These are phyloP conservation scores for Merluccius polli DNA, from an alignment of 2,797 vertebrate genomes.

Conservation along the genomic window DNA sequence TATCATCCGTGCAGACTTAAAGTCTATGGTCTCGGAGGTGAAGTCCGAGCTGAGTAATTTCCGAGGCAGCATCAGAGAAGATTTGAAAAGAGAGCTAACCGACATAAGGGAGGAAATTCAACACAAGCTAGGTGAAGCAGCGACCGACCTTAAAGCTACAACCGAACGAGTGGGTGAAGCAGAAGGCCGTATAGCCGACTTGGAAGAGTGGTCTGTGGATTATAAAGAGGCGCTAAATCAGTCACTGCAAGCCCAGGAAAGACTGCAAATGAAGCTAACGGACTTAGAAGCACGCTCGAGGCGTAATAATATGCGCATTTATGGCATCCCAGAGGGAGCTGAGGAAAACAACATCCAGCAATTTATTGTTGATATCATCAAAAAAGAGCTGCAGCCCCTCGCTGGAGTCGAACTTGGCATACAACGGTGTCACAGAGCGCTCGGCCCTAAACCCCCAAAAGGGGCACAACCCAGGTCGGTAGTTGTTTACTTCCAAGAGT, in stretches of 20 bases:
- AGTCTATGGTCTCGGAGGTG: not conserved
- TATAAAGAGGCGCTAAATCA: not conserved
- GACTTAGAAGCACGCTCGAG: not conserved
- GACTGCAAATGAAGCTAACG: not conserved
- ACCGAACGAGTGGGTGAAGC: no score
- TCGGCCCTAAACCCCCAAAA: no score
- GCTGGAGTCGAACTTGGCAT: no score
- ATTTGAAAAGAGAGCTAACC: no score
- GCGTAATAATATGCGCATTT: no score
- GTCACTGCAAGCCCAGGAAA: not conserved
- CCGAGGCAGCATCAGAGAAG: not conserved
- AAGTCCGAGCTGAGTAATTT: not conserved
- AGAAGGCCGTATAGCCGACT: no score
- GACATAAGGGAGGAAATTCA: not conserved
- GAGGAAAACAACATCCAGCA: not conserved
- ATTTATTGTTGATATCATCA: not conserved
- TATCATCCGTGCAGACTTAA: no score
- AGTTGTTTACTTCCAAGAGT: no score
- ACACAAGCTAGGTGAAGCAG: not conserved
- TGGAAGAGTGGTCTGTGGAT: no score
- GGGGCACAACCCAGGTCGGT: no score
- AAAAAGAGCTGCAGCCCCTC: not conserved
- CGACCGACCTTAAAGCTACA: not conserved
- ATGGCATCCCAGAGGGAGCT: no score
- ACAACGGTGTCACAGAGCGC: no score